Conservation (phyloP, 1,140 invertebrate species). For the Triops cancriformis region DNA sequence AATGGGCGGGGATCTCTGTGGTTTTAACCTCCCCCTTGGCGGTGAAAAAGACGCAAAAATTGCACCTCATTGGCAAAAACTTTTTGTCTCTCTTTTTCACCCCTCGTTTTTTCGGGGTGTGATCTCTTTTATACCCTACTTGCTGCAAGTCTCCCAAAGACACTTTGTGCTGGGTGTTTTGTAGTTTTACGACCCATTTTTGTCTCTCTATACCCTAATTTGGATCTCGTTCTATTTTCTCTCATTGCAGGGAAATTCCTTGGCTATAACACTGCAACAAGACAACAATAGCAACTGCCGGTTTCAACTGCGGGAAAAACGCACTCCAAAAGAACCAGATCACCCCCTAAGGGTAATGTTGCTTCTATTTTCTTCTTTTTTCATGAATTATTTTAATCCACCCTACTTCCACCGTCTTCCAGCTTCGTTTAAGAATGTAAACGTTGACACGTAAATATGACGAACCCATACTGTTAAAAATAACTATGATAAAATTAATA, state of each 20-base stretch:
- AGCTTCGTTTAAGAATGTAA: too few relatives aligned
- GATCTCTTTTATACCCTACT: neutral
- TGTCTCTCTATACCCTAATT: slow-evolving; percentile 6
- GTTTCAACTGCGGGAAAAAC: neutral
- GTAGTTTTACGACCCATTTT: neutral
- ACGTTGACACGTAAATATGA: too few relatives aligned
- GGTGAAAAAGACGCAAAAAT: neutral
- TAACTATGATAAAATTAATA: too few relatives aligned
- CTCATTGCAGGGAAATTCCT: neutral
- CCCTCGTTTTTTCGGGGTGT: neutral
- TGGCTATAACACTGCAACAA: neutral
- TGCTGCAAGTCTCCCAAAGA: neutral
- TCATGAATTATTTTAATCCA: too few relatives aligned
- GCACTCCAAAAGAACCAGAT: neutral
- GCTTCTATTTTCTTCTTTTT: neutral
- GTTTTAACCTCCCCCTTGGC: neutral
- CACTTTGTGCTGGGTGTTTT: neutral
- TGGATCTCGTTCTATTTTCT: neutral
- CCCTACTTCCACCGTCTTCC: too few relatives aligned
- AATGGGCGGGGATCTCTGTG: neutral
- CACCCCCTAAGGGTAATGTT: neutral
- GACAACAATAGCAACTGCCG: neutral
- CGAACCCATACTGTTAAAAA: too few relatives aligned
- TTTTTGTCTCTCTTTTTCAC: neutral
- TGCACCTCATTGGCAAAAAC: slow-evolving; percentile 3